These are phyloP conservation scores for Chromobotia macracanthus DNA, from an alignment of 2,797 vertebrate genomes.

Conservation along the genomic window DNA sequence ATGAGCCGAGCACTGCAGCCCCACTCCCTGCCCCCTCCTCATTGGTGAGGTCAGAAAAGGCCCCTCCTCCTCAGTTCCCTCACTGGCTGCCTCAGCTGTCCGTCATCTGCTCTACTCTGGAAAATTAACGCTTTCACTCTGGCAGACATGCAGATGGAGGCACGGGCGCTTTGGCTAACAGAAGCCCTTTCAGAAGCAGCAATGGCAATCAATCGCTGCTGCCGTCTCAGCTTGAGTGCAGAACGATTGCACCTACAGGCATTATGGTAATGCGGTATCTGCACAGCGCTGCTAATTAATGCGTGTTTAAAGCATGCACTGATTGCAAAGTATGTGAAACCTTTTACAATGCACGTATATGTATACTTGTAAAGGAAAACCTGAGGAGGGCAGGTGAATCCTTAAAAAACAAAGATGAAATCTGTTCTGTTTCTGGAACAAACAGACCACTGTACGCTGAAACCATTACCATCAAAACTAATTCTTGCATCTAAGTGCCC, in stretches of 20 bases:
- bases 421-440: not conserved
- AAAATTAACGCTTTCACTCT: constrained; percentile 66
- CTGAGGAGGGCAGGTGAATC: not conserved
- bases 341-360: constrained; percentile 35
- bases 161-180: constrained; percentile 55
- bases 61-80: constrained; percentile 87
- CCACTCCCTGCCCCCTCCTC: constrained; percentile 88
- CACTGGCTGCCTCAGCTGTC: constrained; percentile 86
- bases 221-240: constrained; percentile 76
- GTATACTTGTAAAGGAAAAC: not conserved
- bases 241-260: constrained; percentile 78
- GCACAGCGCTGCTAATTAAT: constrained; percentile 73
- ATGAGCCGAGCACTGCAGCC: constrained; percentile 87
- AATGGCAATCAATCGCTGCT: constrained; percentile 81
- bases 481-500: not conserved
- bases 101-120: constrained; percentile 69
- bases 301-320: constrained; percentile 63
- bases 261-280: constrained; percentile 77
- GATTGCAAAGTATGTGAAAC: constrained; percentile 48
- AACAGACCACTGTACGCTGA: not conserved
- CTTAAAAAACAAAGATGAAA: not conserved
- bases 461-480: not conserved
- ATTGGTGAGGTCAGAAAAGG: constrained; percentile 85
- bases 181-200: constrained; percentile 77
- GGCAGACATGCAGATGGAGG: constrained; percentile 58